phyloP scores from a whole-genome alignment of 2,113 vertebrate genomes.

The Ramphastos sulfuratus region DNA sequence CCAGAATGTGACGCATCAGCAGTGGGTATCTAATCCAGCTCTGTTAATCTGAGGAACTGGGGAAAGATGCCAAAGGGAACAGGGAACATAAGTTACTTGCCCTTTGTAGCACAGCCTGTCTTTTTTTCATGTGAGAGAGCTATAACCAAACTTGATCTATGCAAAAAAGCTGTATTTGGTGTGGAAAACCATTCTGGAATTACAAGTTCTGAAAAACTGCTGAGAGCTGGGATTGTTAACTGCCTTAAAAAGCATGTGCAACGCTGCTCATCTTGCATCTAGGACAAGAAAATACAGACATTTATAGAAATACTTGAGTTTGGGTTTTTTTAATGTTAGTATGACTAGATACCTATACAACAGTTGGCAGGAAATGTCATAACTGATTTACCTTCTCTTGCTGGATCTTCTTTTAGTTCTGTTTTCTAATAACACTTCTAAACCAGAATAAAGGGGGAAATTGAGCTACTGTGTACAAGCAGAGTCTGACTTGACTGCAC shows the following conservation, averaged over 20 bases:
- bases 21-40: background rate
- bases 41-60: background rate
- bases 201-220: background rate
- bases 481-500: background rate
- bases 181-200: background rate
- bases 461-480: background rate
- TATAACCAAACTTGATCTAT: background rate
- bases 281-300: background rate
- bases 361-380: background rate
- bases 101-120: background rate
- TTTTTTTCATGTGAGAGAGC: background rate
- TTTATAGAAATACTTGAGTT: background rate
- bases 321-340: background rate
- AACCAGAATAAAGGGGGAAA: background rate
- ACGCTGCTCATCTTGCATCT: background rate
- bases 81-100: background rate
- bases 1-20: constrained; percentile 43
- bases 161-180: background rate
- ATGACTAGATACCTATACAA: background rate
- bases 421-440: background rate
- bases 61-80: constrained; percentile 8
- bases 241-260: background rate
- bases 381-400: background rate
- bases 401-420: background rate
- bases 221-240: background rate